Evolutionary conservation across 1,140 invertebrate genomes (phyloP), one percentile per base, ranked within the genome.

Genomic region (Mamestra configurata): DNA sequence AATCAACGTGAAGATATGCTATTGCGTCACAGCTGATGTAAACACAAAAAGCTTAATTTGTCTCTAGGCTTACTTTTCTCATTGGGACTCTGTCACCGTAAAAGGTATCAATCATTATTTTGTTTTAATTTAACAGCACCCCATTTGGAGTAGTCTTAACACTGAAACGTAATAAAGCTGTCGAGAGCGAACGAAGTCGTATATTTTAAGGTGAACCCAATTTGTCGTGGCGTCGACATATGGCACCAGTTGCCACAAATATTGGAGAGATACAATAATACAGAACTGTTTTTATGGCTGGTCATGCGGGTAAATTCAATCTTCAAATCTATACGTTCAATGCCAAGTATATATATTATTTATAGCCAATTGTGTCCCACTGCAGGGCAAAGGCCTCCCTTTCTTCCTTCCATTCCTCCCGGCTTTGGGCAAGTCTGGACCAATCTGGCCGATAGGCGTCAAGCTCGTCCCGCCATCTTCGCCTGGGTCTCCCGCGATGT

Each of bases 211-310:
- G 66, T 59, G 73, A 57, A 77, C 53, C 73, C 68, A 75, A 76
- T 79, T 82, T 82, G 76, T 79, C 71, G 76, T 13, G 20, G 31
- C 27, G 70, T 57, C 80, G 59, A 78, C 80, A 79, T 79, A 61
- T 82, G 80, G 59, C 73, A 61, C 61, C 40, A 31, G 72, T 76
- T 61, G 57, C 55, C 72, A 76, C 72, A 37, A 49, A 46, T 73
- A 55, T 55, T 61, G 10, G 49, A 76, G 37, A 61, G 35, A 15
- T 27, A 61, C 35, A 46, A 46, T 40, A 43, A 59, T 76, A 61
- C 43, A 46, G 40, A 70, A 73, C 20, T 43, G 40, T 76, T 76
- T 71, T 61, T 61, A 20, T 61, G 18, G 22, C 20, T 76, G 40
- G 72, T 18, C 72, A 59, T 61, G 68, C 72, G 72, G 37, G 13